Conservation (phyloP, 2,797 vertebrate genomes). For the Chelonia mydas region DNA sequence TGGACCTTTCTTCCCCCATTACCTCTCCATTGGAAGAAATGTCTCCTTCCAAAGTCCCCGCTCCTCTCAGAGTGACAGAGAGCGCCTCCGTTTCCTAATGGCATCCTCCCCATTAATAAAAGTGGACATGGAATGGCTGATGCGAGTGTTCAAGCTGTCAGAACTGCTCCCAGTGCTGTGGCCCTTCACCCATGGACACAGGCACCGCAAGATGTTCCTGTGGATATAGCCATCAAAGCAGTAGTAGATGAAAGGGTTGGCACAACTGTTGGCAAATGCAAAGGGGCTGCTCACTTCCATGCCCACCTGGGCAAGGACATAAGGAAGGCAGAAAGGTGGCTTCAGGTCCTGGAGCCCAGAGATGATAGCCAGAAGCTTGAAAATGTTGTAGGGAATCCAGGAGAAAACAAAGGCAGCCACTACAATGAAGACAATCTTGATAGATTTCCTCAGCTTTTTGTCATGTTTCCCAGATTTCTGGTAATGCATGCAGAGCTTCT, state of each 20-base stretch:
- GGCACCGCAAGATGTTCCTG: conserved; percentile 60
- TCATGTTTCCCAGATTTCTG: conserved; percentile 74
- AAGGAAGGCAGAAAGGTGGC: not conserved
- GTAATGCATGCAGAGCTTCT: conserved; percentile 78
- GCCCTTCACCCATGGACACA: conserved; percentile 71
- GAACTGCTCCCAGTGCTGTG: conserved; percentile 55
- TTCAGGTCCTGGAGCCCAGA: conserved; percentile 52
- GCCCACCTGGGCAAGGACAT: conserved; percentile 54
- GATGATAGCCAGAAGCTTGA: conserved; percentile 77
- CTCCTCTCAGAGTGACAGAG: conserved; percentile 74
- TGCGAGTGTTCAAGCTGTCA: conserved; percentile 71
- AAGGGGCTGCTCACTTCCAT: conserved; percentile 80
- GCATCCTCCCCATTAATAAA: conserved; percentile 50
- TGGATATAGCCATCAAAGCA: conserved; percentile 79
- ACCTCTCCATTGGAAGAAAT: not conserved
- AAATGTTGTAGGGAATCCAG: conserved; percentile 83
- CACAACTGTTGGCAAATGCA: conserved; percentile 84
- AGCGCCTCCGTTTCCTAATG: conserved; percentile 72
- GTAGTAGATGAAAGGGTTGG: conserved; percentile 84
- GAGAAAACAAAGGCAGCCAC: conserved; percentile 80
- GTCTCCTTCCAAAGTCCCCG: not conserved
- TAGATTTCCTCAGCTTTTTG: conserved; percentile 82
- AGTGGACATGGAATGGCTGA: conserved; percentile 74
- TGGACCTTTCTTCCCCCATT: not conserved
- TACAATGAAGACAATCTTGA: conserved; percentile 79